Evolutionary conservation across 2,888 invertebrate genomes (phyloP).

Genomic region (Limnephilus rhombicus): DNA sequence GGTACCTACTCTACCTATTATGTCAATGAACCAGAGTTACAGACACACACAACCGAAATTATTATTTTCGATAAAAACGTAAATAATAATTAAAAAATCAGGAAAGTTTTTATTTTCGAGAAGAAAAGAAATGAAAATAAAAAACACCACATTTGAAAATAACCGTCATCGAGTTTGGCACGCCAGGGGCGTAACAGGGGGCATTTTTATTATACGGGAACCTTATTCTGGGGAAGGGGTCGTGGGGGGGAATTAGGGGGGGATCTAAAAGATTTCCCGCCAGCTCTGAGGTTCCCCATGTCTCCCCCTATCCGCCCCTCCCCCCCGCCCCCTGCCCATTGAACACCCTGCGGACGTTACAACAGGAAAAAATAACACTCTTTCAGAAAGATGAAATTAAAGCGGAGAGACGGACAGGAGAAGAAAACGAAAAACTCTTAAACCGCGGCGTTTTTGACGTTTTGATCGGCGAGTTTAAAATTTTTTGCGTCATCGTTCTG

Average conservation of each 20-base stretch:
- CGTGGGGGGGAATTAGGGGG: neutral
- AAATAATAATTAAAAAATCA: no score
- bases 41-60: no score
- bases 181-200: constrained; percentile 16
- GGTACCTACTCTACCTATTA: no score
- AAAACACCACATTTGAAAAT: constrained; percentile 18
- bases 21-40: no score
- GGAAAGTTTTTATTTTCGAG: neutral
- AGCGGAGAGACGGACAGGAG: constrained; percentile 2
- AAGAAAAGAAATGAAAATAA: neutral
- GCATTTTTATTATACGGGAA: constrained; percentile 34
- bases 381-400: constrained; percentile 42
- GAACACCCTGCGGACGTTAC: constrained; percentile 19
- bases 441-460: neutral
- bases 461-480: neutral
- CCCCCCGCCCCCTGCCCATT: neutral
- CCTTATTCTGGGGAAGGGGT: neutral
- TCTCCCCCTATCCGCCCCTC: neutral
- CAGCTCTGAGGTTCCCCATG: neutral
- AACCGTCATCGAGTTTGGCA: neutral
- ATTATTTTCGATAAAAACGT: no score
- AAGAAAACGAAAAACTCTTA: neutral
- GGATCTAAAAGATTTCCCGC: constrained; percentile 18
- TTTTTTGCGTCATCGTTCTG: neutral
- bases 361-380: constrained; percentile 27